Evolutionary conservation across 2,797 vertebrate species (phyloP).

Genomic region (Stomatorhinus walkeri): DNA sequence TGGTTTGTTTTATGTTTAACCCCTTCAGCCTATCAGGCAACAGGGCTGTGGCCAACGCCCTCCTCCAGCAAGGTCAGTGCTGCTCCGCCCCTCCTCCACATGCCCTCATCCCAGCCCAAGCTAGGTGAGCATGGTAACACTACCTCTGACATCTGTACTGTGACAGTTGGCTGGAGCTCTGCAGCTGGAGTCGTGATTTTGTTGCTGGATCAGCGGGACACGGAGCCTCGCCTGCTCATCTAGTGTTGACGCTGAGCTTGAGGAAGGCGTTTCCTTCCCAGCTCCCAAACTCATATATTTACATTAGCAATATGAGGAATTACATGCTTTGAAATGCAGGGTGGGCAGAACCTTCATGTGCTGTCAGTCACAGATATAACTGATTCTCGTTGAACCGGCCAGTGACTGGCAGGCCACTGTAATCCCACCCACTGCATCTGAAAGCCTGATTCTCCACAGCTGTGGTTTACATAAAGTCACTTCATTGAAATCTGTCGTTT

Average conservation of each 20-base stretch:
- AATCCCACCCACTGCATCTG: neutral
- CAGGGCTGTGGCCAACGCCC: constrained; percentile 25
- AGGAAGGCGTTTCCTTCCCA: neutral
- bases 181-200: neutral
- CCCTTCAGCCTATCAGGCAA: constrained; percentile 22
- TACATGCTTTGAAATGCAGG: neutral
- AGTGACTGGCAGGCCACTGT: neutral
- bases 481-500: neutral
- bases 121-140: neutral
- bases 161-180: neutral
- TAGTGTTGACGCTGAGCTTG: neutral
- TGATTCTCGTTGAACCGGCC: neutral
- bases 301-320: neutral
- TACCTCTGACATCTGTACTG: neutral
- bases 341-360: neutral
- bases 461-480: neutral
- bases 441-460: neutral
- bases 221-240: neutral
- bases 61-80: constrained; percentile 42
- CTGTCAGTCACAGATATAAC: neutral
- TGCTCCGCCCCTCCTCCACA: neutral
- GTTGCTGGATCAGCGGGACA: neutral
- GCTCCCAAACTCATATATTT: neutral
- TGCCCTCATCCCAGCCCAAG: neutral
- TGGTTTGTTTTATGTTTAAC: neutral